Percentiles rank a stretch among this genome's conserved stretches.
Conservation (phyloP, 1,140 invertebrate species). For the Caenorhabditis briggsae region DNA sequence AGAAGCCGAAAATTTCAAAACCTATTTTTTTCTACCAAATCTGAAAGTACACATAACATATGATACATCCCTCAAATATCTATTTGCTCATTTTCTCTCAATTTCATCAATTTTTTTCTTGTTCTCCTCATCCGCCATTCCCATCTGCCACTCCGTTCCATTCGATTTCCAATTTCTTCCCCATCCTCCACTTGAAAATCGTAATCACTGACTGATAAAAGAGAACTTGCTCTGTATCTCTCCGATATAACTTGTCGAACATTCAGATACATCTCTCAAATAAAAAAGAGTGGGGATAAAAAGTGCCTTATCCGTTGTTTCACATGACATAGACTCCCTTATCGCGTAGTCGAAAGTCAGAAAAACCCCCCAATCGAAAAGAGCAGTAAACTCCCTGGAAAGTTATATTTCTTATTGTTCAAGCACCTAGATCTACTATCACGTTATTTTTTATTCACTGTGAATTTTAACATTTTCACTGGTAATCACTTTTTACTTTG, state of each 20-base stretch:
- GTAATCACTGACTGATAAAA: neutral
- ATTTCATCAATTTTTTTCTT: neutral
- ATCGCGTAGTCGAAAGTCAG: neutral
- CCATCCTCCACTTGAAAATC: neutral
- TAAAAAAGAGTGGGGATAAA: neutral
- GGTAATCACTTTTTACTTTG: too few species aligned
- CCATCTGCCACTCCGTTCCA: neutral
- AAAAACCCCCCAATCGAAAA: neutral
- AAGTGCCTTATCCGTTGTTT: too few species aligned
- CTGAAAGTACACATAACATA: neutral
- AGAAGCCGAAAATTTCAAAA: too few species aligned
- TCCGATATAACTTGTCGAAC: conserved; percentile 7
- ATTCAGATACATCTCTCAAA: neutral
- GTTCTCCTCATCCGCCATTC: too few species aligned
- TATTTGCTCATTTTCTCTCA: neutral
- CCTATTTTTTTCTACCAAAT: neutral
- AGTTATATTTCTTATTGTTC: neutral
- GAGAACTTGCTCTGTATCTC: neutral
- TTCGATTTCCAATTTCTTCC: neutral
- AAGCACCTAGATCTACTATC: too few species aligned
- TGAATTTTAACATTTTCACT: too few species aligned
- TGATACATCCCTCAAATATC: neutral
- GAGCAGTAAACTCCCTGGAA: neutral
- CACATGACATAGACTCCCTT: too few species aligned
- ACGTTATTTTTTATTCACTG: too few species aligned